Evolutionary conservation across 2,888 invertebrate species (phyloP).

Genomic region (Drosophila pseudotalamancana): DNA sequence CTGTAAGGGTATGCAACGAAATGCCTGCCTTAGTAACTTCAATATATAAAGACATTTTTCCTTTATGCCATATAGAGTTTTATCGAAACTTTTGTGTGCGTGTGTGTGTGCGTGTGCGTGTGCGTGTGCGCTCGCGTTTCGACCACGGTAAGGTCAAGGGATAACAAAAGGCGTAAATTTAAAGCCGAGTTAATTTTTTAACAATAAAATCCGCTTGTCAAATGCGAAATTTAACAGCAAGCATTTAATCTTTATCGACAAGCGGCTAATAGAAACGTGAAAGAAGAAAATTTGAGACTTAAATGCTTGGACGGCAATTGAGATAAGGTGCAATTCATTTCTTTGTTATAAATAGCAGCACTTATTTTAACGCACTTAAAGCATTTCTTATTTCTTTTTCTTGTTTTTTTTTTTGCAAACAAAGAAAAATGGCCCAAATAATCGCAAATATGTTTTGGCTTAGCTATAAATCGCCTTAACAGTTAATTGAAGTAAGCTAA

Average conservation of each 20-base stretch:
- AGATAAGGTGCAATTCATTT: slow-evolving; percentile 54
- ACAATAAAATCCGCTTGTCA: slow-evolving; percentile 75
- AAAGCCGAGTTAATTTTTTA: slow-evolving; percentile 77
- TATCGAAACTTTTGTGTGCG: slow-evolving; percentile 56
- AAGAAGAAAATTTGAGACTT: slow-evolving; percentile 28
- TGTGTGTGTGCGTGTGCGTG: slow-evolving; percentile 14
- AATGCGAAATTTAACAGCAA: slow-evolving; percentile 68
- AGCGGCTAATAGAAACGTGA: slow-evolving; percentile 20
- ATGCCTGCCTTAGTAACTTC: slow-evolving; percentile 30
- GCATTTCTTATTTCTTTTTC: neutral
- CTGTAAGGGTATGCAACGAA: slow-evolving; percentile 44
- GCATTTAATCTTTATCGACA: slow-evolving; percentile 75
- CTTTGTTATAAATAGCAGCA: slow-evolving; percentile 61
- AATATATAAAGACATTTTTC: slow-evolving; percentile 53
- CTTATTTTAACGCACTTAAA: slow-evolving; percentile 23
- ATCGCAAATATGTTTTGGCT: slow-evolving; percentile 18
- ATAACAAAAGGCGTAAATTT: slow-evolving; percentile 79
- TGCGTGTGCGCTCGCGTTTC: slow-evolving; percentile 16
- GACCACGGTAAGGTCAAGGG: slow-evolving; percentile 62
- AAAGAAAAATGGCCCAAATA: slow-evolving; percentile 1
- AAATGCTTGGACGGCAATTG: slow-evolving; percentile 3
- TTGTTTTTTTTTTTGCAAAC: neutral
- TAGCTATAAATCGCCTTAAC: neutral
- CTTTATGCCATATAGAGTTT: slow-evolving; percentile 5
- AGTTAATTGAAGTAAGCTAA: neutral